Conservation (phyloP, 2,888 invertebrate genomes). For the Odontomyia ornata region DNA sequence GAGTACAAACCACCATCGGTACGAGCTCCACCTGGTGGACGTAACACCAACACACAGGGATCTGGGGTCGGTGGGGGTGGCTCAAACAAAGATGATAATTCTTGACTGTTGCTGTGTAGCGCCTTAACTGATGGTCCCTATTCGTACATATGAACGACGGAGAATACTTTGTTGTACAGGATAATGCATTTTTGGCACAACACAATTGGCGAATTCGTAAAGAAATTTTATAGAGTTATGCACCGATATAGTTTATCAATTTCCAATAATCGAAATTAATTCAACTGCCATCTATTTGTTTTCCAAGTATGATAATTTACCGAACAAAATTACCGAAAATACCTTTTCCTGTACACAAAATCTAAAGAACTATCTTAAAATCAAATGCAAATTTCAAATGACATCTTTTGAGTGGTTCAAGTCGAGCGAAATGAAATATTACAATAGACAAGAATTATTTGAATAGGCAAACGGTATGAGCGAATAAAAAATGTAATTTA, state of each 20-base stretch:
- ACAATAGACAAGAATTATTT: not conserved
- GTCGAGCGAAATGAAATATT: not conserved
- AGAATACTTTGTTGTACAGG: constrained; percentile 62
- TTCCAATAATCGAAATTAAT: not conserved
- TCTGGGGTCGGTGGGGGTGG: constrained; percentile 72
- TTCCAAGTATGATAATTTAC: not conserved
- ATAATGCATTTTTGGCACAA: constrained; percentile 62
- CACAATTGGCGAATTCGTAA: constrained; percentile 53
- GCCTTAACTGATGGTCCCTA: constrained; percentile 98
- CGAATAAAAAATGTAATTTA: not conserved
- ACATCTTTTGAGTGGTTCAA: constrained; percentile 36
- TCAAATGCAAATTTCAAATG: constrained; percentile 19
- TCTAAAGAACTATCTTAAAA: not conserved
- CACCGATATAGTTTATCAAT: constrained; percentile 37
- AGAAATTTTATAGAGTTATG: constrained; percentile 45
- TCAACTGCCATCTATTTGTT: not conserved
- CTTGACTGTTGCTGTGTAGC: constrained; percentile 99
- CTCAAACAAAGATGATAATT: constrained; percentile 90
- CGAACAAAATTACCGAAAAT: constrained; percentile 25
- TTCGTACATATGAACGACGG: constrained; percentile 67
- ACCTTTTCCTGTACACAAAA: constrained; percentile 36
- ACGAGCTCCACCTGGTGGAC: constrained; percentile 66
- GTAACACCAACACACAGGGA: constrained; percentile 66
- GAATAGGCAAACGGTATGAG: not conserved
- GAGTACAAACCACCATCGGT: constrained; percentile 91